Evolutionary conservation across 2,113 vertebrate genomes (phyloP).

Genomic region (Trematocara unimaculatum): DNA sequence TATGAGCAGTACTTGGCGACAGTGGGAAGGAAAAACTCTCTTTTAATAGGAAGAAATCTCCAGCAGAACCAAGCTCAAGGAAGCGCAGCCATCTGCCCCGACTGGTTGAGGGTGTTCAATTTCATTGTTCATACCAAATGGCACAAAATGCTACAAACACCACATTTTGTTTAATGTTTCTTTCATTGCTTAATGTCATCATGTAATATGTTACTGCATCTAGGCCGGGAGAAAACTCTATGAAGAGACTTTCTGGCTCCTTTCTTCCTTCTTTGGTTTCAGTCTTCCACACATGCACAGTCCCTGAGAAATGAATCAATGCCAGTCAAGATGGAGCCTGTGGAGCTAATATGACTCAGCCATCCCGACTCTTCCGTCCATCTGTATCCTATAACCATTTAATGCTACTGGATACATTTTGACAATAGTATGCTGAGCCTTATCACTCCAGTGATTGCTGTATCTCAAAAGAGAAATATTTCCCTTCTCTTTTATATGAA

Average conservation of each 20-base stretch:
- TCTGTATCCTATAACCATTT: background rate
- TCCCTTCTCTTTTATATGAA: background rate
- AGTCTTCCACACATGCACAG: background rate
- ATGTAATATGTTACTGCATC: background rate
- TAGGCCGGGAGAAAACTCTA: background rate
- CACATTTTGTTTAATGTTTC: background rate
- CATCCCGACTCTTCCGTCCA: background rate
- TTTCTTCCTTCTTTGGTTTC: background rate
- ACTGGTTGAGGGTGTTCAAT: background rate
- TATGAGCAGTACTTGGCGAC: background rate
- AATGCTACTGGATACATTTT: background rate
- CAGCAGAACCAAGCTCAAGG: background rate
- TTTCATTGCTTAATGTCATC: background rate
- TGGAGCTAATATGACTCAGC: conserved; percentile 16
- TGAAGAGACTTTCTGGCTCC: background rate
- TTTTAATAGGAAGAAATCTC: background rate
- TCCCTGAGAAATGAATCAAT: conserved; percentile 41
- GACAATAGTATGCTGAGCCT: background rate
- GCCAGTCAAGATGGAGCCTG: conserved; percentile 1
- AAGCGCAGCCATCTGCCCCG: background rate
- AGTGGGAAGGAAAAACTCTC: background rate
- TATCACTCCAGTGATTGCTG: background rate
- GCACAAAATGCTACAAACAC: background rate
- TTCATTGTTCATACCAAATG: background rate
- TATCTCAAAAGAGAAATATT: background rate